A percentile compares a stretch with the other conserved stretches of the same genome.
These are phyloP conservation scores for Polydrusus cervinus DNA, from an alignment of 2,888 invertebrate species.

Conservation along the genomic window DNA sequence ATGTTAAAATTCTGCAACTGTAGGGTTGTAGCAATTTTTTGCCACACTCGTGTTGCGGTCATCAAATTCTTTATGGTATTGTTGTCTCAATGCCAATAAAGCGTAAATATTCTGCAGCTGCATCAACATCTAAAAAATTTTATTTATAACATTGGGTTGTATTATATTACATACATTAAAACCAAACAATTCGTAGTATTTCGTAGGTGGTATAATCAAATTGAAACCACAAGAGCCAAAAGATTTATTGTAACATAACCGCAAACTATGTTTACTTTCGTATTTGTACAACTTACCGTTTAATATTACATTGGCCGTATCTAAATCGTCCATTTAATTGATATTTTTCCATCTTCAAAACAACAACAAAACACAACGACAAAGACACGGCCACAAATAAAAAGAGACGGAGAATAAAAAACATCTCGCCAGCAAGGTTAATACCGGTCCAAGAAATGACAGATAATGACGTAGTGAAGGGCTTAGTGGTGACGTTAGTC, in stretches of 20 bases:
- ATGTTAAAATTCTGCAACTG: not conserved
- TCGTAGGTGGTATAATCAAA: not conserved
- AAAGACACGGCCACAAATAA: not conserved
- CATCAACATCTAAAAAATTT: not conserved
- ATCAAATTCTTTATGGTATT: not conserved
- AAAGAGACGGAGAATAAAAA: not conserved
- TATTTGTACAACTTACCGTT: not conserved
- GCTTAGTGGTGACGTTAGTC: not conserved
- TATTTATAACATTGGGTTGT: not conserved
- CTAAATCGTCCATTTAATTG: not conserved
- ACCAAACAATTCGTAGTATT: no score
- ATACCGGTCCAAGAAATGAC: not conserved
- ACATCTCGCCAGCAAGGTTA: not conserved
- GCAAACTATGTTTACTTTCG: not conserved
- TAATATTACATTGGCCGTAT: not conserved
- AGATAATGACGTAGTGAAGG: not conserved
- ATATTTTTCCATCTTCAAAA: not conserved
- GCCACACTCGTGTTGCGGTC: slow-evolving; percentile 18
- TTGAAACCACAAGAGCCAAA: not conserved
- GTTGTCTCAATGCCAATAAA: not conserved
- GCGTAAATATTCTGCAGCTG: not conserved
- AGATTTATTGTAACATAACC: not conserved
- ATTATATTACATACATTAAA: not conserved
- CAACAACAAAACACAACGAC: not conserved
- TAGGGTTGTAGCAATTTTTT: not conserved